These are phyloP conservation scores for Salvelinus sp. DNA, from an alignment of 2,113 vertebrate genomes.

Conservation along the genomic window DNA sequence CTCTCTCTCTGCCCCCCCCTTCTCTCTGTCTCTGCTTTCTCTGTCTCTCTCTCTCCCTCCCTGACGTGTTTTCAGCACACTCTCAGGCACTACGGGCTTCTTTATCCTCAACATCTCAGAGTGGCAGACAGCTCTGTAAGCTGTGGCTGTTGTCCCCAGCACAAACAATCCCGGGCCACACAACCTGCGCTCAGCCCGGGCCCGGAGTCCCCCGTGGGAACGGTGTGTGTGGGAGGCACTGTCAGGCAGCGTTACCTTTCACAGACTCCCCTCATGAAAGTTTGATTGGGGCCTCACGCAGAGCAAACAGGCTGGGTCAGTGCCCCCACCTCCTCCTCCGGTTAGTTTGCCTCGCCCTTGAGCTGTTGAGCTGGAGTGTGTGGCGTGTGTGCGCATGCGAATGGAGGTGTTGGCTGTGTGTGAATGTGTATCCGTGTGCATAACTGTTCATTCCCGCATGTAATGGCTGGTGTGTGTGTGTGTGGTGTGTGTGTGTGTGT, in stretches of 20 bases:
- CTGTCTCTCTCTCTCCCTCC: not conserved
- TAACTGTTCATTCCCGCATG: too few species aligned
- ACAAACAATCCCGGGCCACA: conserved; percentile 27
- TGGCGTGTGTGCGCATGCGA: too few species aligned
- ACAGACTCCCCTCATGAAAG: conserved; percentile 47
- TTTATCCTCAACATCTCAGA: too few species aligned
- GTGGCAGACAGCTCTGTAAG: conserved; percentile 11
- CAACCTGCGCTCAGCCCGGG: conserved; percentile 4
- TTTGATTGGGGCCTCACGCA: conserved; percentile 55
- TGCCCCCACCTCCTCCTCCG: conserved; percentile 7
- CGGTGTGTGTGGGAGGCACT: conserved; percentile 47
- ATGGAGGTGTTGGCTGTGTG: too few species aligned
- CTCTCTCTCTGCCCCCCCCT: not conserved
- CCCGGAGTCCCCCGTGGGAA: conserved; percentile 28
- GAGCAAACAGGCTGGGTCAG: conserved; percentile 49
- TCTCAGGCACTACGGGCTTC: not conserved
- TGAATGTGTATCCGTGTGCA: too few species aligned
- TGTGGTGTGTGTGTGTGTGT: not conserved
- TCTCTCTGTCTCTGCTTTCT: conserved; percentile 3
- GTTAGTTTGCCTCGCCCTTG: conserved; percentile 7
- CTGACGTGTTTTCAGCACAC: not conserved
- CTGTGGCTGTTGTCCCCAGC: conserved; percentile 12
- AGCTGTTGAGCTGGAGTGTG: not conserved
- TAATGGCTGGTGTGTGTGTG: not conserved
- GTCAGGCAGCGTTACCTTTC: conserved; percentile 56